Base-by-base conservation (phyloP, 2,888 invertebrate species). In the Plagodis dolabraria region DNA sequence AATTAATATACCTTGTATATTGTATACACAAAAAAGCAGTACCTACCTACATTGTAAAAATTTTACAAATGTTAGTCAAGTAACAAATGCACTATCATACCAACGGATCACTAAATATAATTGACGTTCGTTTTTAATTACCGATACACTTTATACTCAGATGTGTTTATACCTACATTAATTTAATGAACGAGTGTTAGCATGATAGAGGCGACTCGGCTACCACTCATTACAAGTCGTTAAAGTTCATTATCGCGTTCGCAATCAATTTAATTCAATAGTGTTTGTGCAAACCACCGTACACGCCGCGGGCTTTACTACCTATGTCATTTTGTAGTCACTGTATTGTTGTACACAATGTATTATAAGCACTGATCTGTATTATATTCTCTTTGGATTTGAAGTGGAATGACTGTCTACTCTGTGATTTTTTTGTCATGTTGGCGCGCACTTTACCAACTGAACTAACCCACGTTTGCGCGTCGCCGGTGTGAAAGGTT, bases 261-360 rank as follows among this genome's bases (percentile, higher is more conserved):
- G 74, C 79, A 78, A 85, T 86, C 82, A 83, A 84, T 85, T 82
- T 83, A 82, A 86, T 80, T 83, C 82, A 83, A 82, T 86, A 82
- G 76, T 79, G 76, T 85, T 83, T 83, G 80, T 77, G 76, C 76
- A 79, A 78, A 80, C 76, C 65, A 47, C 52, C 67, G 56, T 55
- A 70, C 67, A 7, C 33, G 51, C 43, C 60, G 48, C 47, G 50
- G 51, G 77, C 77, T n/a, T 33, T 9, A 47, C 40, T 76, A 66
- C 74, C 74, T 57, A 67, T 76, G 53, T 62, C 68, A 60, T 69
- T 69, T 64, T 57, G 64, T 63, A 46, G 54, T 62, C 62, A 62
- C 49, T 22, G 22, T 22, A 22, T 57, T 50, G 59, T 63, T 57
- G 48, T 42, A 22, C 22, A 22, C 64, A 49, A 47, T 56, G 61